Conservation (phyloP, 2,888 invertebrate genomes). For the Agriopis leucophaearia region DNA sequence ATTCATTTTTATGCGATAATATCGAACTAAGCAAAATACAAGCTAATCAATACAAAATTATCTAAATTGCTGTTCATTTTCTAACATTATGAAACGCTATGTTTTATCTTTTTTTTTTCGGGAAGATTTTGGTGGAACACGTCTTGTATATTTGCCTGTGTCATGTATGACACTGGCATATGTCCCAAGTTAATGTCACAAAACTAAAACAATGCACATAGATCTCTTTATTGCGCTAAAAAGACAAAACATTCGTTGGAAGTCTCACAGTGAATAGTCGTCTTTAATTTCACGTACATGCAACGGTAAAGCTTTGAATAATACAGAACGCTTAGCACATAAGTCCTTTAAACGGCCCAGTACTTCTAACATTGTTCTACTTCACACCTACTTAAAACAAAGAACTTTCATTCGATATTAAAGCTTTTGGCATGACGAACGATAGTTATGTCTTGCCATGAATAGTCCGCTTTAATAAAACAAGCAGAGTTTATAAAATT, state of each 20-base stretch:
- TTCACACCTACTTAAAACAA: conserved; percentile 50
- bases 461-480: background rate
- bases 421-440: conserved; percentile 30
- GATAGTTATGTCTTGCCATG: conserved; percentile 21
- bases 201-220: too few relatives aligned
- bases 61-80: too few relatives aligned
- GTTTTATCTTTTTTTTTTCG: too few relatives aligned
- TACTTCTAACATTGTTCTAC: conserved; percentile 41
- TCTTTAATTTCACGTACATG: conserved; percentile 39
- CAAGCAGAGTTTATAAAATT: background rate
- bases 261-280: conserved; percentile 28
- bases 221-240: background rate
- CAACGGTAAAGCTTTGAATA: conserved; percentile 47
- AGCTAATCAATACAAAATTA: too few relatives aligned
- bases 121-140: too few relatives aligned
- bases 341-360: conserved; percentile 50
- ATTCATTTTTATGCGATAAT: too few relatives aligned
- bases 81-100: too few relatives aligned
- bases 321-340: conserved; percentile 52
- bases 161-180: too few relatives aligned
- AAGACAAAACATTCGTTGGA: background rate
- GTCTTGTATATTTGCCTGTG: too few relatives aligned
- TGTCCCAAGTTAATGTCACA: too few relatives aligned
- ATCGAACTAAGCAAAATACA: too few relatives aligned
- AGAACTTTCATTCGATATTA: conserved; percentile 47